Evolutionary conservation across 2,113 vertebrate genomes (phyloP).

Genomic region (Manacus vitellinus): DNA sequence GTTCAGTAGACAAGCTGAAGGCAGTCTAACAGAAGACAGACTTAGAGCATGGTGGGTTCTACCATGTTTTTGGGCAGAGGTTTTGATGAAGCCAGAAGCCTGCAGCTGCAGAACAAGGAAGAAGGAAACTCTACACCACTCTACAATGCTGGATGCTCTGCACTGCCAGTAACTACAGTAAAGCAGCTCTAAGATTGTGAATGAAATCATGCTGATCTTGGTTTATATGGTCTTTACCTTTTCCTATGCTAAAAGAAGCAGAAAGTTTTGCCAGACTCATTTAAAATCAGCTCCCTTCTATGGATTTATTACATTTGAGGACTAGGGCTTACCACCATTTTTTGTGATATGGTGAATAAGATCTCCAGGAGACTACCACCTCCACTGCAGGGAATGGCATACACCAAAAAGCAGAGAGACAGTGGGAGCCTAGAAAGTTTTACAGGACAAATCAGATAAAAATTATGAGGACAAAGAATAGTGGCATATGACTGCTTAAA

Average conservation of each 20-base stretch:
- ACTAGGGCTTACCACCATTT: background rate
- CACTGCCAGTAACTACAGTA: background rate
- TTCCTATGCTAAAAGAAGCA: background rate
- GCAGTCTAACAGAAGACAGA: background rate
- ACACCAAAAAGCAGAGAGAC: background rate
- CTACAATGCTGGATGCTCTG: background rate
- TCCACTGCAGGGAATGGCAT: rapidly evolving
- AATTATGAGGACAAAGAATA: background rate
- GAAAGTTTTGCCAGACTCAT: background rate
- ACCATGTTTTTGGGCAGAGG: background rate
- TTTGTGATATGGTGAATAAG: background rate
- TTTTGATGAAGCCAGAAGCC: background rate
- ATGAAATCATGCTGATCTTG: background rate
- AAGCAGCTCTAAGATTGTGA: background rate
- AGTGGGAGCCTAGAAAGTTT: background rate
- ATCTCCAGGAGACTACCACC: background rate
- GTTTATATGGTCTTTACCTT: background rate
- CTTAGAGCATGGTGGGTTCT: background rate
- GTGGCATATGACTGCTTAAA: background rate
- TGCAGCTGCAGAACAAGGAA: background rate
- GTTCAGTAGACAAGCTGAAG: background rate
- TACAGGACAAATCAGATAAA: background rate
- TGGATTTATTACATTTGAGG: background rate
- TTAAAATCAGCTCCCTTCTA: background rate
- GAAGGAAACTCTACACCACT: rapidly evolving